Percentiles rank a stretch among this genome's conserved stretches.
phyloP scores from a whole-genome alignment of 1,140 invertebrate species.

The Bombus pascuorum region DNA sequence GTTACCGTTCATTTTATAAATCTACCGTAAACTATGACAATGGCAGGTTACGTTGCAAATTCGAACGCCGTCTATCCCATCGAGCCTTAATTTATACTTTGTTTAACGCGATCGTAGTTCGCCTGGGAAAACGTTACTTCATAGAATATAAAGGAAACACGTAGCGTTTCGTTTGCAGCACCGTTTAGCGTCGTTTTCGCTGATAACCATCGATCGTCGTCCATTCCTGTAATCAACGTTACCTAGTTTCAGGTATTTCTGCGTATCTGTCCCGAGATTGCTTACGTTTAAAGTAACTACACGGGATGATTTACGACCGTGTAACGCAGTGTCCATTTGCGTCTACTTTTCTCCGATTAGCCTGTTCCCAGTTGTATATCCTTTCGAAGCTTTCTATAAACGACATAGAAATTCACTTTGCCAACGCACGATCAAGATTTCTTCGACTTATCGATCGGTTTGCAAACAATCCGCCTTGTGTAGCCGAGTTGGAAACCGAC shows the following conservation, averaged over 20 bases:
- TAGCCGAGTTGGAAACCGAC: background rate
- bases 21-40: slow-evolving; percentile 27
- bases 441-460: background rate
- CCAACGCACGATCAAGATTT: slow-evolving; percentile 8
- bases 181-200: slow-evolving; percentile 7
- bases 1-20: slow-evolving; percentile 33
- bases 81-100: slow-evolving; percentile 5
- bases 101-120: background rate
- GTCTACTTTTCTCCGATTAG: background rate
- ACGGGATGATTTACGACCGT: slow-evolving; percentile 20
- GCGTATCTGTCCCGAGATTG: slow-evolving; percentile 19
- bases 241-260: background rate
- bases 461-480: background rate
- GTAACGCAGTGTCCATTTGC: slow-evolving; percentile 15
- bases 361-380: background rate
- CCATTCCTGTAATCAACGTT: background rate
- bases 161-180: background rate
- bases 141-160: background rate
- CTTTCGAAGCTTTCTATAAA: background rate
- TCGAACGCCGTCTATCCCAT: background rate
- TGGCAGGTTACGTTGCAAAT: background rate
- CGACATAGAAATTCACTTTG: slow-evolving; percentile 30
- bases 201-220: slow-evolving; percentile 29
- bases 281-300: background rate
- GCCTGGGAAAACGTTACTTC: slow-evolving; percentile 7